A percentile compares a stretch with the other conserved stretches of the same genome.
Conservation (phyloP, 2,888 invertebrate genomes). For the Falcaria lacertinaria region DNA sequence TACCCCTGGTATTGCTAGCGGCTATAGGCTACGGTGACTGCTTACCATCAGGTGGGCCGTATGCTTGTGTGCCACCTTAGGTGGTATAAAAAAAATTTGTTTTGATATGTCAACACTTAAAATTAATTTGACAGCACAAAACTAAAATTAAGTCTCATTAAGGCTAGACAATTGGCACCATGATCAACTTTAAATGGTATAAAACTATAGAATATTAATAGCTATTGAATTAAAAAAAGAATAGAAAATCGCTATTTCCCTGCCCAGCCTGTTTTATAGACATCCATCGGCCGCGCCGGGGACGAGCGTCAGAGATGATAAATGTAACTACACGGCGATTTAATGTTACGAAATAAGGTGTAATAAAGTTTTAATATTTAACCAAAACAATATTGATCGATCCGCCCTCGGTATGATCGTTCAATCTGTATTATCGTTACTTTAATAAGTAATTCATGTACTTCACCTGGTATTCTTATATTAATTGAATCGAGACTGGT, state of each 20-base stretch:
- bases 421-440: not conserved
- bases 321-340: slow-evolving; percentile 45
- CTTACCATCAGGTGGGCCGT: too few species aligned
- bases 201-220: slow-evolving; percentile 9
- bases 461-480: not conserved
- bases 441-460: not conserved
- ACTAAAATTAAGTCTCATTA: too few species aligned
- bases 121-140: too few species aligned
- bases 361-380: slow-evolving; percentile 47
- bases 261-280: slow-evolving; percentile 1
- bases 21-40: too few species aligned
- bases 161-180: too few species aligned
- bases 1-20: too few species aligned
- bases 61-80: too few species aligned
- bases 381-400: slow-evolving; percentile 43
- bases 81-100: too few species aligned
- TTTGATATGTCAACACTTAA: too few species aligned
- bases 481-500: slow-evolving; percentile 1
- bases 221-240: slow-evolving; percentile 25
- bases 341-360: slow-evolving; percentile 44
- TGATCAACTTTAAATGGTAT: too few species aligned
- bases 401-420: slow-evolving; percentile 13
- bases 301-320: slow-evolving; percentile 44
- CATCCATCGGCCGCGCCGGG: slow-evolving; percentile 19
- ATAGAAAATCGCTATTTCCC: slow-evolving; percentile 34